Evolutionary conservation across 2,113 vertebrate species (phyloP), one percentile per base, ranked within the genome.

Genomic region (Polypterus bichir): DNA sequence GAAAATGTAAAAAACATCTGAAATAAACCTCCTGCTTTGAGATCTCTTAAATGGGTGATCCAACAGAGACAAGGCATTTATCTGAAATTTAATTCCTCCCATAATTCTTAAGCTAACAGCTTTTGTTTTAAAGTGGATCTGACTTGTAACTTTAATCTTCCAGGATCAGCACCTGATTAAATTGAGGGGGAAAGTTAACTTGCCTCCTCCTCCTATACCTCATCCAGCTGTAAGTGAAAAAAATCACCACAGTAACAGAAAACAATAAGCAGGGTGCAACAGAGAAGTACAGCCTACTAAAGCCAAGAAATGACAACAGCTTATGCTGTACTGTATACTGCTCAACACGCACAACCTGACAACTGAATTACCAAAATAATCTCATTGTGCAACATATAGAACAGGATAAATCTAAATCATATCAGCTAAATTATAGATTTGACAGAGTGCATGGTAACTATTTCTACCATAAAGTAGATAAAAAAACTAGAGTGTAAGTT

Each of bases 211-310:
- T 54, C 47, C 5, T 52, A 52, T 52, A 3, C 3, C 10, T 8
- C 51, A 7, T 52, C 51, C 4, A 52, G 51, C 10, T 52, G 10
- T 63, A 48, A 56, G n/a, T 57, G 46, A n/a, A 56, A 45, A 11
- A 49, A 5, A 44, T 63, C 62, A 48, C 54, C 62, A 57, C 48
- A 57, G 62, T 57, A 63, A 63, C 61, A 56, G 46, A 52, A 10
- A 54, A 47, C 27, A 27, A 27, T 27, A 27, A 27, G 27, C 27
- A 27, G 27, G 27, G 27, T 27, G 27, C 27, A 27, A 27, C 27
- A 27, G 27, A 27, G 27, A 27, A 27, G 27, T 27, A 27, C 27
- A 27, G 27, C 27, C 27, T 27, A 27, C 27, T 27, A 27, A 27
- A 27, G 27, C 27, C 27, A 27, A 27, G 27, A 27, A 27, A 27